Conservation (phyloP, 2,113 vertebrate species). For the Pitta sordida region DNA sequence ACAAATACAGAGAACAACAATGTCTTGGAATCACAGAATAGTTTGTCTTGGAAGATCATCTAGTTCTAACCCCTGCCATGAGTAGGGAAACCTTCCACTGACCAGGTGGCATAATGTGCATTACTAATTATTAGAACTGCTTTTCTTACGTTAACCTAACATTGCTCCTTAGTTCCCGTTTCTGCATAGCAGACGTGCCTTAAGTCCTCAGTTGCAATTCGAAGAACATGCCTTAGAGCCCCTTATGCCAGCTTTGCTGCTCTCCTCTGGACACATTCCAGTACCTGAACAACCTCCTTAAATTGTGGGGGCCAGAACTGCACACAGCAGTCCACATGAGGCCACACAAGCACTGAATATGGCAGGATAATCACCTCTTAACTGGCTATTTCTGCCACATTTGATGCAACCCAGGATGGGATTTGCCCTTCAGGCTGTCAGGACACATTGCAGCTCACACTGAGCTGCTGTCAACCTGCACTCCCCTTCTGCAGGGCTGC, state of each 20-base stretch:
- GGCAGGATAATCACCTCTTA: accelerated
- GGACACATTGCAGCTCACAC: background rate
- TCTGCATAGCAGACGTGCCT: background rate
- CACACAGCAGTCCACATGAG: background rate
- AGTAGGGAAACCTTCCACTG: background rate
- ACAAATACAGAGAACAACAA: background rate
- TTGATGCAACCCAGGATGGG: background rate
- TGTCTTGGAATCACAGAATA: background rate
- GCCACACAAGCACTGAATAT: accelerated
- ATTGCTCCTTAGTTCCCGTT: background rate
- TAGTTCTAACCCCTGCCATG: background rate
- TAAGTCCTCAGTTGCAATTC: background rate
- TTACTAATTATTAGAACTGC: background rate
- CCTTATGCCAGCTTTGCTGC: background rate
- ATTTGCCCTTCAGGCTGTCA: background rate
- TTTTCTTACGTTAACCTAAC: background rate
- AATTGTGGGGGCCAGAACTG: background rate
- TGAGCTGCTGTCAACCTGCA: background rate
- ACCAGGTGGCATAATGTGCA: background rate
- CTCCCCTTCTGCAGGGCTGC: background rate
- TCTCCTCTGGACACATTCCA: background rate
- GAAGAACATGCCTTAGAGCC: background rate
- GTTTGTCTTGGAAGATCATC: background rate
- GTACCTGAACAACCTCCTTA: background rate
- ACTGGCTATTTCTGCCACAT: accelerated